These are phyloP conservation scores for Didymodactylos carnosus DNA, from an alignment of 2,888 invertebrate species.

Conservation along the genomic window DNA sequence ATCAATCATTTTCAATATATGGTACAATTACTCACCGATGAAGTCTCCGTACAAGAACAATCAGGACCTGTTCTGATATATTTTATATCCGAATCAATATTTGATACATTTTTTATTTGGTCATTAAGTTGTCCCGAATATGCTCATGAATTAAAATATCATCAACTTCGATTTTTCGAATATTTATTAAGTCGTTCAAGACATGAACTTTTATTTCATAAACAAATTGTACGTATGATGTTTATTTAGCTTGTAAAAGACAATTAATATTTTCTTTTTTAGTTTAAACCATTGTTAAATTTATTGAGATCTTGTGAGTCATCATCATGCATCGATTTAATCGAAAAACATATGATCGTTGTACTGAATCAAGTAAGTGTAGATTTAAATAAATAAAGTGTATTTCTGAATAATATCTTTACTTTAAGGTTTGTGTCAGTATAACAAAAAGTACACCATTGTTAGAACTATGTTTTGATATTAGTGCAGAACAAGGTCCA, in stretches of 20 bases:
- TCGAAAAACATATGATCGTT: constrained; percentile 62
- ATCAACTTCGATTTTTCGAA: constrained; percentile 69
- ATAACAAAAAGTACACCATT: not conserved
- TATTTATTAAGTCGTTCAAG: constrained; percentile 31
- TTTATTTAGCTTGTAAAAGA: constrained; percentile 34
- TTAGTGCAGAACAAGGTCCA: constrained; percentile 21
- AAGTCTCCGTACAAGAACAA: constrained; percentile 33
- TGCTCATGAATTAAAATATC: constrained; percentile 58
- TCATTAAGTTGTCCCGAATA: constrained; percentile 52
- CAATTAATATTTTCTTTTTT: constrained; percentile 49
- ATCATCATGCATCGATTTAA: constrained; percentile 38
- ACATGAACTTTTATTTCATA: not conserved
- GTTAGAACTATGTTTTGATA: not conserved
- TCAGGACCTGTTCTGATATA: constrained; percentile 50
- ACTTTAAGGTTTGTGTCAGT: constrained; percentile 33
- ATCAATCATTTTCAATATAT: constrained; percentile 77
- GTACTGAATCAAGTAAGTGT: constrained; percentile 51
- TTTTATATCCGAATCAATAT: constrained; percentile 60
- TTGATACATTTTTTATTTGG: constrained; percentile 69
- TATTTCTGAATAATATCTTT: constrained; percentile 39
- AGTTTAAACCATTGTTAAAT: not conserved
- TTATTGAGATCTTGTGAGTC: not conserved
- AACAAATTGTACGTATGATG: not conserved
- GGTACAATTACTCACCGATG: constrained; percentile 59
- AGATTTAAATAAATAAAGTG: constrained; percentile 41